Evolutionary conservation across 2,797 vertebrate genomes (phyloP), one percentile per base, ranked within the genome.

Genomic region (Gymnodraco acuticeps): DNA sequence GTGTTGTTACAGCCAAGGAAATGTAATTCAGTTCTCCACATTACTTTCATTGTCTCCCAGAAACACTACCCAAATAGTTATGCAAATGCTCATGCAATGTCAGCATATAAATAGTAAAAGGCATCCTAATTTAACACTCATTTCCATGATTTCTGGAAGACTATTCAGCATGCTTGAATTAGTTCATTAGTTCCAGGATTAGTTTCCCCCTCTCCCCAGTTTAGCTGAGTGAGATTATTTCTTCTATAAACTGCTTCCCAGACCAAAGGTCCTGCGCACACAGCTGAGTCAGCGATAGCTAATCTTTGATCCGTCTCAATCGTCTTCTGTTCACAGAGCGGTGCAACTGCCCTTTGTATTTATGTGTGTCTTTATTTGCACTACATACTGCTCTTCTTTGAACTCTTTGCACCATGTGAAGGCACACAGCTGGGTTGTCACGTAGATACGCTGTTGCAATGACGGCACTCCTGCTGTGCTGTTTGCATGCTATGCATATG

Each of bases 191-290:
- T 73, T 78, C 77, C 38, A 38, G 47, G 58, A 75, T 78, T 71
- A 3, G 38, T 60, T 82, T 83, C 45, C 82, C 58, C 31, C 10
- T 51, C 43, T 31, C 23, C 14, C 43, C 60, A 33, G 41, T 61
- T 59, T 58, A 64, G 52, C 78, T 33, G 14, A 76, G 48, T 56
- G 47, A 66, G 71, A 82, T 82, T 85, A 87, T 92, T 87, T 80
- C 61, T 3, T 64, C 43, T 70, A 38, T 91, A 89, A 91, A 75
- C 85, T 88, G 82, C 90, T 91, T 91, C 80, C 80, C 13, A 15
- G 91, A 88, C 75, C 91, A 90, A 93, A 94, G 93, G 91, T 93
- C 81, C 51, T 72, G 16, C 0, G 63, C 74, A 80, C 64, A 86
- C 43, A 76, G 87, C 91, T 90, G 89, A 89, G 75, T 88, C 82